phyloP scores from a whole-genome alignment of 2,888 invertebrate genomes.

The Cheilosia variabilis region DNA sequence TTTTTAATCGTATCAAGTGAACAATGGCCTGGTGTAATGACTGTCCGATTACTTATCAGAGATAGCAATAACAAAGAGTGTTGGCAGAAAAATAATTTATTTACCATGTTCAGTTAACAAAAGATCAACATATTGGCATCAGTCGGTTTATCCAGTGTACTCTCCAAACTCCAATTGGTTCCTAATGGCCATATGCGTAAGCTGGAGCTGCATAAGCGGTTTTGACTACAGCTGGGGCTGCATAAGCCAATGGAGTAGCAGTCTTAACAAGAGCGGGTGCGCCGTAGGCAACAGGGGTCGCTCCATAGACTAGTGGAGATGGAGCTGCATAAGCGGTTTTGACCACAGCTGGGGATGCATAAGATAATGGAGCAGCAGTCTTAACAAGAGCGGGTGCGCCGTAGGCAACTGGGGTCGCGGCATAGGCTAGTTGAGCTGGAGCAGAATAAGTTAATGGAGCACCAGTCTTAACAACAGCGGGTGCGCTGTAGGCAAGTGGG shows the following conservation, averaged over 20 bases:
- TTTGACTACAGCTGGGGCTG: slow-evolving; percentile 51
- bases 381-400: slow-evolving; percentile 57
- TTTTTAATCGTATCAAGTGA: too few relatives aligned
- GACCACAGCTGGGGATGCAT: slow-evolving; percentile 48
- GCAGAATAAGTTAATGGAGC: too few relatives aligned
- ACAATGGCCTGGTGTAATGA: too few relatives aligned
- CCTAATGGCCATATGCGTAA: slow-evolving; percentile 75
- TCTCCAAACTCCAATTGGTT: slow-evolving; percentile 48
- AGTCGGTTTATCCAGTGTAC: slow-evolving; percentile 19
- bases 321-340: slow-evolving; percentile 73
- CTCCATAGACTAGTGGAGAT: slow-evolving; percentile 76
- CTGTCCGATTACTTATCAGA: too few relatives aligned
- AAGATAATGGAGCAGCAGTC: slow-evolving; percentile 50
- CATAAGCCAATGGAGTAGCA: slow-evolving; percentile 53
- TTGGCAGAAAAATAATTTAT: slow-evolving; percentile 48
- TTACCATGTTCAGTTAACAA: slow-evolving; percentile 51
- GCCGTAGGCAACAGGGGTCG: slow-evolving; percentile 65
- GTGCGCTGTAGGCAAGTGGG: slow-evolving; percentile 47
- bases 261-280: slow-evolving; percentile 59
- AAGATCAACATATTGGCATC: slow-evolving; percentile 56
- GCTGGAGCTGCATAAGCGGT: slow-evolving; percentile 76
- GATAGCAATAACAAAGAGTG: background rate
- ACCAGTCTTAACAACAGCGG: slow-evolving; percentile 41
- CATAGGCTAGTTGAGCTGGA: slow-evolving; percentile 77
- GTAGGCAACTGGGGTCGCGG: slow-evolving; percentile 72